Evolutionary conservation across 1,140 invertebrate species (phyloP), one percentile per base, ranked within the genome.

Genomic region (Maniola jurtina): DNA sequence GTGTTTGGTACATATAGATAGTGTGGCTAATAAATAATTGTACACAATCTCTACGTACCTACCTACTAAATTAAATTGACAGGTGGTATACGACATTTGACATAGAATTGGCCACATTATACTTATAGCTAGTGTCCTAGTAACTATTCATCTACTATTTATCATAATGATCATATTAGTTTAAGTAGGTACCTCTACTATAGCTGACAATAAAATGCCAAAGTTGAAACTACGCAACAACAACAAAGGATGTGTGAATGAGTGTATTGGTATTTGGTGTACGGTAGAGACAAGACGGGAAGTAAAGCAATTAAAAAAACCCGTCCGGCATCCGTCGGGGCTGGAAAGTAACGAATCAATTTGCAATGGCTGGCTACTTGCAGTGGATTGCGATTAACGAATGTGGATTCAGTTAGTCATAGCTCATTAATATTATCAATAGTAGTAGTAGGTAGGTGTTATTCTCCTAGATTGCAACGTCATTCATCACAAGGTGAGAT

Each of bases 221-320:
- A 38, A 52, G 47, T 61, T 50, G 25, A 38, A 16, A 11, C 48
- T 61, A 61, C 60, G 64, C 47, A 55, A 47, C 25, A 55, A 55
- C 33, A 55, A 34, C 13, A 5, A 40, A 47, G 58, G 58, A 66
- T 61, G 64, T 60, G 25, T 59, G 47, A 54, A 63, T 6, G 61
- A n/a, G 50, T 15, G 47, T 55, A 42, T 38, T 11, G 42, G 42
- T n/a, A 11, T 45, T 11, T 45, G 9, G 42, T 13, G 13, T 40
- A 40, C 38, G 7, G 25, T 4, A 48, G 15, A 60, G 48, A 33
- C 64, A 52, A 36, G 48, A 61, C 60, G 60, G 66, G 66, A 68
- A 68, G 59, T 62, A 48, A 62, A 62, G 52, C 40, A 61, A 62
- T 68, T 62, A 68, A 62, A 68, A 57, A 68, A 68, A 68, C 60